Base-by-base conservation (phyloP, 2,113 vertebrate species). In the Vanacampus margaritifer region DNA sequence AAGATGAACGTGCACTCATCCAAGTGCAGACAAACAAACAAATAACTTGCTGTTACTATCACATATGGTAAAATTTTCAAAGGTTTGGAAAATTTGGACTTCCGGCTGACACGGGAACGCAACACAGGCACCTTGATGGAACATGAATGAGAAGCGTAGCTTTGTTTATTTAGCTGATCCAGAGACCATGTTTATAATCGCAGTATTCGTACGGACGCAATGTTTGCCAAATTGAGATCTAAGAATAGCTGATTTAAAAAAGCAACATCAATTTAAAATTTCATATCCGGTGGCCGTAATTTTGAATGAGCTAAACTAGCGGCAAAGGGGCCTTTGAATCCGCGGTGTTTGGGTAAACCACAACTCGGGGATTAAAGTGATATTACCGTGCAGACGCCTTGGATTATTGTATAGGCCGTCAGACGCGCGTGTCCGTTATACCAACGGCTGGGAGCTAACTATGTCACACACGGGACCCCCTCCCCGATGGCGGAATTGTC, bases 401-500 rank as follows among this genome's bases (percentile, higher is more conserved):
- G 71, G 56, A 39, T 41, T 36, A 63, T 19, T 1, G 26, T 64
- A 37, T 43, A 3, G 1, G 11, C n/a, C 19, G 24, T 21, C 12
- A n/a, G 35, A 16, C 32, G n/a, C 17, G 35, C 19, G 7, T 35
- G 13, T 12, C 14, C 10, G 35, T 37, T 36, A 32, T 8, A 36
- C 64, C 1, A 5, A 50, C 24, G 63, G 19, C 36, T 39, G 59
- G 21, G 37, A 13, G 60, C 26, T 13, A 10, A 75, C 41, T 21
- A 91, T 98, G 96, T 93, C 94, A 80, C 93, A 95, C 79, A 93
- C 90, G 86, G 95, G 93, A 85, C 93, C 96, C 71, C 96, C 96
- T 78, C 95, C 96, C 76, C 93, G 96, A 71, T 98, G 96, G 96
- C 92, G 94, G 48, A 94, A 94, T 77, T 98, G 96, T 82, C 96